Base-by-base conservation (phyloP, 2,113 vertebrate genomes). In the Riparia riparia region DNA sequence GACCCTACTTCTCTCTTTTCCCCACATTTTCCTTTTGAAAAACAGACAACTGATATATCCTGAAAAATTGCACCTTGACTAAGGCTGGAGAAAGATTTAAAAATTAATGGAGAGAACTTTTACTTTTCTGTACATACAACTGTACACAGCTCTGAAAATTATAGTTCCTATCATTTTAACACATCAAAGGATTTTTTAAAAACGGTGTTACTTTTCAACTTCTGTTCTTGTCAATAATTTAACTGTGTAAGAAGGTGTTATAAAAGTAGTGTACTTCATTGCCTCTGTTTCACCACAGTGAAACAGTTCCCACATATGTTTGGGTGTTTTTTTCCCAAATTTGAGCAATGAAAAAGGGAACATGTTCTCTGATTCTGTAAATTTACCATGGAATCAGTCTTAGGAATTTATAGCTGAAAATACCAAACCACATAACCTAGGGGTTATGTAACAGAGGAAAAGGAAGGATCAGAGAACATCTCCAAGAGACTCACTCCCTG, bases 191-290 rank as follows among this genome's bases (percentile, higher is more conserved):
- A 45, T 92, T 57, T 92, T 89, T 71, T 56, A 41, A 12, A 87
- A 95, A 37, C 37, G 17, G 66, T 91, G n/a, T 7, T 77, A 31
- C 58, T 87, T 93, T 93, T 37, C 76, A 78, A 76, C 91, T 76
- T 94, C 31, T 87, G 20, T 47, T 79, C 54, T 64, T 76, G 28
- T 58, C 84, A 96, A 95, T 47, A 82, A 86, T 90, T 74, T 68
- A 85, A 29, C 47, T 85, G 71, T 93, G 95, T 88, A 94, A 89
- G 84, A 80, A 89, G 84, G 71, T 61, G 66, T 18, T 80, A 13
- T 68, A 31, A 63, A 78, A 57, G 63, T 42, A 87, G 26, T 63
- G 92, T 90, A 53, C 39, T 95, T 89, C 53, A 70, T 91, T 85
- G 73, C 80, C 12, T 93, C 47, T 77, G 1, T 92, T 76, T 86